Evolutionary conservation across 2,888 invertebrate species (phyloP).

Genomic region (Belgica antarctica): DNA sequence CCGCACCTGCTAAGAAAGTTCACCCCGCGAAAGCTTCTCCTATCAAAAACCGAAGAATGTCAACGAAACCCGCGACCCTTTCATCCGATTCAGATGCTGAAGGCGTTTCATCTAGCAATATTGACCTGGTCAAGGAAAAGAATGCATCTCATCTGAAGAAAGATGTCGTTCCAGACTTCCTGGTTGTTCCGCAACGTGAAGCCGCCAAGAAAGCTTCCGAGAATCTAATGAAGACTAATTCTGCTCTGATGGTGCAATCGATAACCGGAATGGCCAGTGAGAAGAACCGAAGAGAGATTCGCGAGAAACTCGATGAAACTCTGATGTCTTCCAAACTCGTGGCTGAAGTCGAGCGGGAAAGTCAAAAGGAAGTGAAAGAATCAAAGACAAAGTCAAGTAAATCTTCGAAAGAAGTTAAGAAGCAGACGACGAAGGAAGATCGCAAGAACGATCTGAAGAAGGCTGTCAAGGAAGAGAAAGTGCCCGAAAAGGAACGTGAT

Average conservation of each 20-base stretch:
- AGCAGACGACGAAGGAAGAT: conserved; percentile 44
- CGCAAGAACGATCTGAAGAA: conserved; percentile 46
- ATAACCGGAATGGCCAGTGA: conserved; percentile 25
- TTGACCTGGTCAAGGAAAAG: conserved; percentile 54
- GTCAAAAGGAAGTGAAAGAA: conserved; percentile 44
- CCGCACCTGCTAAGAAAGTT: conserved; percentile 14
- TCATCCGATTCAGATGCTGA: conserved; percentile 40
- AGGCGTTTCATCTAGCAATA: conserved; percentile 1
- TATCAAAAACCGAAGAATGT: conserved; percentile 44
- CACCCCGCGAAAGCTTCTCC: conserved; percentile 46
- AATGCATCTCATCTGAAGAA: conserved; percentile 51
- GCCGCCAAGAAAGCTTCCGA: conserved; percentile 90
- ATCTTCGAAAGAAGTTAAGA: conserved; percentile 45
- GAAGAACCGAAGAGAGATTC: conserved; percentile 47
- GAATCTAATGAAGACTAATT: conserved; percentile 73
- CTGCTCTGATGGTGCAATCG: conserved; percentile 45
- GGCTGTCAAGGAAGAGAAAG: conserved; percentile 48
- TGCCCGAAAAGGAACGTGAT: conserved; percentile 45
- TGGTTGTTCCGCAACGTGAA: conserved; percentile 82
- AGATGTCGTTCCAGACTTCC: conserved; percentile 69
- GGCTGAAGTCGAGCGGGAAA: conserved; percentile 17
- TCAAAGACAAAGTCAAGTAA: conserved; percentile 45
- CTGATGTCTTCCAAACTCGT: conserved; percentile 49
- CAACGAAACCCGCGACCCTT: conserved; percentile 25
- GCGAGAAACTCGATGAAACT: conserved; percentile 49